Percentiles rank a stretch among this genome's conserved stretches.
Evolutionary conservation across 2,888 invertebrate species (phyloP).

Genomic region (Athalia cordata): DNA sequence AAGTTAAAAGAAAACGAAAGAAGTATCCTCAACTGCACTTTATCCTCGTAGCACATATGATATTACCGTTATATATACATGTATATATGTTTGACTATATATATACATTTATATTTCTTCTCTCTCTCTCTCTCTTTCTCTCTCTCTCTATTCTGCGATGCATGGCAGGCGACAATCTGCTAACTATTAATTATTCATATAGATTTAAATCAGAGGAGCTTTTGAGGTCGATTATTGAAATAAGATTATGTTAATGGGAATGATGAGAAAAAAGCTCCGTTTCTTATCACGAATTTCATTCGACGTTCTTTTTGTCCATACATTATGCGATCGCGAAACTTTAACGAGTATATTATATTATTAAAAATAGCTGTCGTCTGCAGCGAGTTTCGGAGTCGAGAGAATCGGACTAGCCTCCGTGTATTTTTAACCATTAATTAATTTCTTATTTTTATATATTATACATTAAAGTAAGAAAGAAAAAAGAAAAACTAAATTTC

Average conservation of each 20-base stretch:
- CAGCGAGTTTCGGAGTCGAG: slow-evolving; percentile 75
- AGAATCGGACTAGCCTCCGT: slow-evolving; percentile 59
- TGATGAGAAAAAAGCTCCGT: neutral
- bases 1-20: neutral
- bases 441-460: neutral
- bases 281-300: neutral
- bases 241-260: neutral
- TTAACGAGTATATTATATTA: too few species aligned
- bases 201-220: slow-evolving; percentile 6
- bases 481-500: neutral
- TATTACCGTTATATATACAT: too few species aligned
- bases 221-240: neutral
- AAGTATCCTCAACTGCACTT: neutral
- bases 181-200: slow-evolving; percentile 58
- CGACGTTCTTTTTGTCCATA: too few species aligned
- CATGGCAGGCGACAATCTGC: slow-evolving; percentile 74
- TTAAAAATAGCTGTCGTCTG: slow-evolving; percentile 78
- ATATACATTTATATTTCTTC: neutral
- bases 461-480: neutral
- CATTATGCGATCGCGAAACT: too few species aligned
- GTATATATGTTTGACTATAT: too few species aligned
- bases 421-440: slow-evolving; percentile 2
- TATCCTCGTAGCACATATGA: neutral
- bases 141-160: slow-evolving; percentile 39
- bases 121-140: neutral